Evolutionary conservation across 2,113 vertebrate species (phyloP), one percentile per base, ranked within the genome.

Genomic region (Coptodon rendalli): DNA sequence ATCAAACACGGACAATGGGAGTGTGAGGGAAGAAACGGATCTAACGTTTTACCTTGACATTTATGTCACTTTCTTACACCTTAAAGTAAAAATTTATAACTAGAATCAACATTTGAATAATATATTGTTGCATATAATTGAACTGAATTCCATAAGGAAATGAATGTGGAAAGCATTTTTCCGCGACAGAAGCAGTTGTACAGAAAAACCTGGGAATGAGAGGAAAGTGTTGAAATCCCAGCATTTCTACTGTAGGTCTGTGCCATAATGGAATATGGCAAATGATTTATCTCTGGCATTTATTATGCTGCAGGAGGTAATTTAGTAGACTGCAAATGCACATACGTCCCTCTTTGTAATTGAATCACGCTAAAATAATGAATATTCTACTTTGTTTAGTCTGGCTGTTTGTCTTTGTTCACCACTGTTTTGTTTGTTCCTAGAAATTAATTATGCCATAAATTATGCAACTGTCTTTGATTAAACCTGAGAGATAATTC

Each of bases 341-440:
- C 45, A 92, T 89, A 89, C 86, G 10, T 82, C 88, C 86, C 86
- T 79, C 50, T 94, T 95, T 94, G 82, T 95, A 96, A 96, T 93
- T 95, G 89, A 95, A 95, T 96, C 91, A 92, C 90, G 92, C 83
- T 80, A 94, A 48, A 90, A 93, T 95, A 95, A 96, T 95, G 93
- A 95, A 94, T 95, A 89, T 92, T 85, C 90, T 86, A 89, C 83
- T 86, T 93, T 89, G 88, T 91, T 91, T 93, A 80, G 89, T 78
- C 53, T 86, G 88, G 83, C 83, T 86, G 89, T 91, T 95, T 95
- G 90, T 92, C 84, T 94, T 94, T 93, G 82, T 92, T 94, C 88
- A 94, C 57, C 57, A 84, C 68, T 90, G 88, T 91, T 93, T 91
- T 92, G 83, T 89, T 92, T 91, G 79, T 52, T 61, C 68, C 81